Evolutionary conservation across 2,888 invertebrate genomes (phyloP).

Genomic region (Drosophila putrida): DNA sequence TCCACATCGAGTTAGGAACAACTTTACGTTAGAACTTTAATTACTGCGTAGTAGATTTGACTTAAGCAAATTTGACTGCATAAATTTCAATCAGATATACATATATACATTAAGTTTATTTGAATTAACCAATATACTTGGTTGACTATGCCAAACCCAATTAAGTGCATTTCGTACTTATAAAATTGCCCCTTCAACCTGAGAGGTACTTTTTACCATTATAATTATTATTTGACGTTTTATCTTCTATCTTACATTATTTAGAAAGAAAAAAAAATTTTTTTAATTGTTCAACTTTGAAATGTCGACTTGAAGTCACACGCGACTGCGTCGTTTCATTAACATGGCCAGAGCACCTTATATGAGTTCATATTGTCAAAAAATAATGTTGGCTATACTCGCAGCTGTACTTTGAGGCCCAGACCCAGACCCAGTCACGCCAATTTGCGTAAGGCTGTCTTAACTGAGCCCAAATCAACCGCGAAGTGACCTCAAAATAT

Average conservation of each 20-base stretch:
- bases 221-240: constrained; percentile 36
- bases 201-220: constrained; percentile 15
- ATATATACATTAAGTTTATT: background rate
- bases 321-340: constrained; percentile 69
- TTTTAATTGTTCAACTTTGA: constrained; percentile 65
- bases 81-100: background rate
- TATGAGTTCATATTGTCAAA: constrained; percentile 37
- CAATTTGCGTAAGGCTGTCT: constrained; percentile 60
- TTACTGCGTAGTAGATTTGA: background rate
- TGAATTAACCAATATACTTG: background rate
- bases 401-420: constrained; percentile 35
- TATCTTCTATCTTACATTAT: constrained; percentile 41
- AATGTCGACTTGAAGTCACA: constrained; percentile 61
- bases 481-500: constrained; percentile 63
- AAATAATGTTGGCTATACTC: constrained; percentile 10
- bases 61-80: background rate
- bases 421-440: constrained; percentile 48
- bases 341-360: constrained; percentile 53
- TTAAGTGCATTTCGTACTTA: constrained; percentile 12
- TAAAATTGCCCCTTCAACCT: background rate
- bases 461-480: constrained; percentile 50
- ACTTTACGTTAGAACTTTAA: too few relatives aligned
- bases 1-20: too few relatives aligned
- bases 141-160: background rate
- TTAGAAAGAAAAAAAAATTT: constrained; percentile 26